These are phyloP conservation scores for Barypeithes pellucidus DNA, from an alignment of 2,888 invertebrate genomes.

Conservation along the genomic window DNA sequence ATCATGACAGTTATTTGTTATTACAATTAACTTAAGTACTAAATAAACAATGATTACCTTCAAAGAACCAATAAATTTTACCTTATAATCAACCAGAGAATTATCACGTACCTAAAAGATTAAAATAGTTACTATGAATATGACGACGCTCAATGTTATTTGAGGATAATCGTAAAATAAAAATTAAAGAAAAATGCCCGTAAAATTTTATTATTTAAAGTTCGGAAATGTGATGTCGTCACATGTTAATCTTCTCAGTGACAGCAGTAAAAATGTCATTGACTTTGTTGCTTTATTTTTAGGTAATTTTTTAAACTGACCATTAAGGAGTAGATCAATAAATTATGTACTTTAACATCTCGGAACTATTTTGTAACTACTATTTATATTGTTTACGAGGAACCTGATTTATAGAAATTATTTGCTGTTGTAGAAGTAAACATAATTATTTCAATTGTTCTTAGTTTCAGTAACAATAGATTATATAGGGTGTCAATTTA, in stretches of 20 bases:
- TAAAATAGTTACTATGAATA: conserved; percentile 13
- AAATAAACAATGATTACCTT: conserved; percentile 3
- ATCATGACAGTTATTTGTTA: conserved; percentile 6
- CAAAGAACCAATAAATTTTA: conserved; percentile 5
- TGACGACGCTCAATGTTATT: conserved; percentile 14
- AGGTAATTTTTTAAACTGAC: conserved; percentile 7
- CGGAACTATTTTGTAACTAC: not conserved
- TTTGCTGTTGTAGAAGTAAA: no score
- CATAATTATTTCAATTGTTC: no score
- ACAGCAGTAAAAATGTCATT: conserved; percentile 34
- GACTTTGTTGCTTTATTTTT: conserved; percentile 31
- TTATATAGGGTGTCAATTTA: no score
- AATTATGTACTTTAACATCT: not conserved
- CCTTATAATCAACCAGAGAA: not conserved
- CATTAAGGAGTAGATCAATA: conserved; percentile 11
- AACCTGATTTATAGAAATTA: not conserved
- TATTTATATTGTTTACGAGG: not conserved
- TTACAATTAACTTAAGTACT: conserved; percentile 12
- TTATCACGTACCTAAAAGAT: conserved; percentile 8
- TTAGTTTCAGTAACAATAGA: no score
- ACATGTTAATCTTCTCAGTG: conserved; percentile 21
- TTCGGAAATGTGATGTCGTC: conserved; percentile 25
- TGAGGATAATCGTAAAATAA: conserved; percentile 10
- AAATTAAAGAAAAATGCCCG: conserved; percentile 26
- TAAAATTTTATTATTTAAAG: conserved; percentile 34